Base-by-base conservation (phyloP, 2,888 invertebrate genomes). In the Tubulanus polymorphus region DNA sequence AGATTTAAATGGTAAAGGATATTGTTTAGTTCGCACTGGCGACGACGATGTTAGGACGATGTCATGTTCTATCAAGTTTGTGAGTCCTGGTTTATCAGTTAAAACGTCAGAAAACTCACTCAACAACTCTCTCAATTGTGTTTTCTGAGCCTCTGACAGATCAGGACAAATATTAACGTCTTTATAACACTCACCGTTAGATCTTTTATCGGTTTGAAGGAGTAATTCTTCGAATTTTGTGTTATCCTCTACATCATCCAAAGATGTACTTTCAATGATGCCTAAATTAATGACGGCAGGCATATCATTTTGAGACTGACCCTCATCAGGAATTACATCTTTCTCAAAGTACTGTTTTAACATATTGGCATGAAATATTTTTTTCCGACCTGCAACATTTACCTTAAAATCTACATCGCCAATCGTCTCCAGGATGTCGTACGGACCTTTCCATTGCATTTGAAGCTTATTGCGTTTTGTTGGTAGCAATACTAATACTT, bases 401-500 rank as follows among this genome's bases (percentile, higher is more conserved):
- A 61, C 48, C 27, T 23, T 18, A 26, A 59, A 61, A 23, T 59
- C 52, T n/a, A 37, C 30, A 2, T 28, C 29, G 10, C 54, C 49
- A 2, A 54, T 18, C 25, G 37, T 32, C 12, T 54, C 55, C 15
- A 25, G 47, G 18, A 54, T 25, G 15, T 2, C 15, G 35, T 50
- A 61, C 2, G 59, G 59, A n/a, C 61, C 59, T 25, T 47, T 41
- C 59, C 57, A 61, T 15, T 57, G 51, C 57, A 55, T 41, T 56
- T 49, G 26, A 20, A 59, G 32, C 45, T 59, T 61, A 47, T 56
- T 55, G 15, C 30, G 20, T 32, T 57, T 53, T 8, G 41, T 25
- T 12, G 54, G 57, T 18, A 54, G 30, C 23, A 60, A 20, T 5
- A 60, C 18, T 3, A 60, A 25, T 12, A 60, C 57, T 32, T 49